Evolutionary conservation across 1,140 invertebrate species (phyloP), one percentile per base, ranked within the genome.

Genomic region (Acromyrmex heyeri): DNA sequence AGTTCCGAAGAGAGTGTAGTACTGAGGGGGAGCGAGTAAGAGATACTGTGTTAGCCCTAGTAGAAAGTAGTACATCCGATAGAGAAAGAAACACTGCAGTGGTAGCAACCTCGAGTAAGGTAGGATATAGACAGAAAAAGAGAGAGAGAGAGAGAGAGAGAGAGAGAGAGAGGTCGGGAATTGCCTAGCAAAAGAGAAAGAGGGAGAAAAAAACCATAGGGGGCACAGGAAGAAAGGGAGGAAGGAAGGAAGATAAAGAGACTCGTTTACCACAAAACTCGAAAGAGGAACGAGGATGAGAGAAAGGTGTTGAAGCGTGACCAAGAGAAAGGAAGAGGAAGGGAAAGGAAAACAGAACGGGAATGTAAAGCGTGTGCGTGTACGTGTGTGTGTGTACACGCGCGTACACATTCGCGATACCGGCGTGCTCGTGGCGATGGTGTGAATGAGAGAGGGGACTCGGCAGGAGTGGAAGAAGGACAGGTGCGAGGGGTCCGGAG

Each of bases 181-280:
- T 50, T 48, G 57, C 44, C 44, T 48, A 61, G 62, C 48, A 8
- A 59, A 24, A 44, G 38, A 34, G 53, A 53, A 16, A 50, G 24
- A 34, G 24, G 24, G 50, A 53, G 18, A 16, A 34, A 27, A 79
- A 62, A 48, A 34, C n/a, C 1, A 14, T 38, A 77, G 65, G 67
- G 53, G 30, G 69, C 34, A 72, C 61, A 67, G 64, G 57, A 61
- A 78, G 82, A 50, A 34, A 72, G 48, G 76, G 70, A 69, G 77
- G 57, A 85, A 73, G 85, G 67, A 64, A 87, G 64, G 75, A 82
- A 87, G 82, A 89, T 81, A 77, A 87, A 86, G 87, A 85, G 82
- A 91, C 75, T 75, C 83, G 85, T 88, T 86, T 72, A 75, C 81
- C 86, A 79, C 85, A 87, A 92, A 91, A 86, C 85, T 90, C 87